Evolutionary conservation across 2,888 invertebrate species (phyloP).

Genomic region (Scaptomyza flava): DNA sequence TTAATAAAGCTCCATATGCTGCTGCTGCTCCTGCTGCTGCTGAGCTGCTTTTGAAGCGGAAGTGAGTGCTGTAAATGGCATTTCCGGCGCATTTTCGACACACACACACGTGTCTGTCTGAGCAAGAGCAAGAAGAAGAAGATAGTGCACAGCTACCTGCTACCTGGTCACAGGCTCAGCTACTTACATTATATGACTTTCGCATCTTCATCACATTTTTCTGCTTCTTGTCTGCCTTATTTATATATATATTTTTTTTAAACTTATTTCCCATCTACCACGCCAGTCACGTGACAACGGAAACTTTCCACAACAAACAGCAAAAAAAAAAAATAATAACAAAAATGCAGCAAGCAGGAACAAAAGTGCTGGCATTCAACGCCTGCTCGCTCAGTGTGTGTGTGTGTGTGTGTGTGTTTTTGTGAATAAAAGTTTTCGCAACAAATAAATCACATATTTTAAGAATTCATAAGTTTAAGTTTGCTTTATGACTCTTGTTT

Average conservation of each 20-base stretch:
- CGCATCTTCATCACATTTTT: background rate
- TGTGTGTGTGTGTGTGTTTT: constrained; percentile 9
- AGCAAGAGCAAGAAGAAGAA: background rate
- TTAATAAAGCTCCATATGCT: constrained; percentile 59
- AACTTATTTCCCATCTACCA: constrained; percentile 57
- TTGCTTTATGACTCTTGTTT: constrained; percentile 73
- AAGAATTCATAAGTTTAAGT: constrained; percentile 78
- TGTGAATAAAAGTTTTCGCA: constrained; percentile 42
- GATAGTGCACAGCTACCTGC: constrained; percentile 39
- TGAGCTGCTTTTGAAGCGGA: constrained; percentile 26
- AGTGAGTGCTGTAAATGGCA: constrained; percentile 66
- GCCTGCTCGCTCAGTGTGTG: constrained; percentile 8
- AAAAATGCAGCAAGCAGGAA: constrained; percentile 17
- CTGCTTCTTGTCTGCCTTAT: constrained; percentile 17
- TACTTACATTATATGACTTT: constrained; percentile 29
- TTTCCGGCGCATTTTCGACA: constrained; percentile 58
- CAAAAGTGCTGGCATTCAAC: constrained; percentile 11
- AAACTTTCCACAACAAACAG: constrained; percentile 45
- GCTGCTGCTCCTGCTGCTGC: constrained; percentile 37
- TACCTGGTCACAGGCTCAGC: constrained; percentile 39
- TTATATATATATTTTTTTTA: constrained; percentile 20
- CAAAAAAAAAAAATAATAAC: constrained; percentile 14
- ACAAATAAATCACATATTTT: constrained; percentile 77
- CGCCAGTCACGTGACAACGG: constrained; percentile 67
- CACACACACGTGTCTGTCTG: constrained; percentile 37